Conservation (phyloP, 2,797 vertebrate species). For the Oryzias sinensis region DNA sequence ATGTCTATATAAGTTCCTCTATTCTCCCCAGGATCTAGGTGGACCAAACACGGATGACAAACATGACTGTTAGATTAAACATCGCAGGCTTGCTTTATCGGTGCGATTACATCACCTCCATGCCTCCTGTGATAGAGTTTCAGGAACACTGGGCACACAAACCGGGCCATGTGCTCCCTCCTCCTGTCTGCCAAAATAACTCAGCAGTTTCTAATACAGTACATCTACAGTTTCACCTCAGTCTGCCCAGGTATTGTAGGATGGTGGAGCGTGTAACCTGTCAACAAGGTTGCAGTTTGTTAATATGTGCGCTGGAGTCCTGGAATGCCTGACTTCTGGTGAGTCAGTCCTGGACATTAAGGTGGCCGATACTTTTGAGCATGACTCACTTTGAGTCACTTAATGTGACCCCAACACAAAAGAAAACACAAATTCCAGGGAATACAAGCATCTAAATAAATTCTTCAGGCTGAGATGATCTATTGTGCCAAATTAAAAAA, state of each 20-base stretch:
- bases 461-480: too few species aligned
- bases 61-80: conserved; percentile 61
- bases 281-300: conserved; percentile 52
- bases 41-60: conserved; percentile 58
- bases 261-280: conserved; percentile 38
- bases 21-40: conserved; percentile 52
- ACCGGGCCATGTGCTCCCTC: conserved; percentile 71
- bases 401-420: conserved; percentile 8
- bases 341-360: conserved; percentile 29
- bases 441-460: conserved; percentile 21
- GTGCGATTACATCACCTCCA: conserved; percentile 76
- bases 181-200: conserved; percentile 74
- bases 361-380: conserved; percentile 8
- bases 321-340: conserved; percentile 8
- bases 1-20: conserved; percentile 20
- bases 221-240: conserved; percentile 58
- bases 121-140: conserved; percentile 72
- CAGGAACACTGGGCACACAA: conserved; percentile 70
- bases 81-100: conserved; percentile 63
- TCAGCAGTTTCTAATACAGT: conserved; percentile 72
- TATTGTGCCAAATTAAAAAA: not conserved
- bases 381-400: conserved; percentile 53
- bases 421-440: conserved; percentile 9
- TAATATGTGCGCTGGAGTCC: conserved; percentile 8
- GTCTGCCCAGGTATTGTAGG: conserved; percentile 58